These are phyloP conservation scores for Rallus crepitans DNA, from an alignment of 2,797 vertebrate genomes.

Conservation along the genomic window DNA sequence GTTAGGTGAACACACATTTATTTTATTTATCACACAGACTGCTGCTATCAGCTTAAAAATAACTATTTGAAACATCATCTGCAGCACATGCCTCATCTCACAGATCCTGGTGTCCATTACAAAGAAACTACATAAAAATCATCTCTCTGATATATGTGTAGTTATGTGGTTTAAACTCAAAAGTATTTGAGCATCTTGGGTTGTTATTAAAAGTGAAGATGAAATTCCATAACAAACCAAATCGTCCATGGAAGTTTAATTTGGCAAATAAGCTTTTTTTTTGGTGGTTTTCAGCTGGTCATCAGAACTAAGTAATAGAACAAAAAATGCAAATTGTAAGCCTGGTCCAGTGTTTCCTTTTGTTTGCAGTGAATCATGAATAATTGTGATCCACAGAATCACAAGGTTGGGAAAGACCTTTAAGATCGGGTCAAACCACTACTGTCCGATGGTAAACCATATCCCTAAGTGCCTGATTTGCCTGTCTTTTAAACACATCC, in stretches of 20 bases:
- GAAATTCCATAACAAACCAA: neutral
- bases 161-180: neutral
- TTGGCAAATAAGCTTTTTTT: neutral
- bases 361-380: neutral
- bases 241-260: neutral
- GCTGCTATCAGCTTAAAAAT: constrained; percentile 15
- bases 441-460: too few species aligned
- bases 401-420: too few species aligned
- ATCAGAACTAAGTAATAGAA: neutral
- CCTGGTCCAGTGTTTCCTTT: neutral
- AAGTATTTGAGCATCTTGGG: neutral
- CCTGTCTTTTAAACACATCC: too few species aligned
- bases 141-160: neutral
- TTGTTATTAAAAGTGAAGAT: neutral
- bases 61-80: neutral
- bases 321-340: neutral
- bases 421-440: too few species aligned
- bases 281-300: neutral
- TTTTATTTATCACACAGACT: constrained; percentile 30
- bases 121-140: neutral
- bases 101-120: neutral
- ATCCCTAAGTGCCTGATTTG: too few species aligned
- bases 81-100: neutral
- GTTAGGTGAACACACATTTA: neutral
- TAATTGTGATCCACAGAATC: neutral